phyloP scores from a whole-genome alignment of 2,888 invertebrate species.

The Acanthoscelides obtectus region DNA sequence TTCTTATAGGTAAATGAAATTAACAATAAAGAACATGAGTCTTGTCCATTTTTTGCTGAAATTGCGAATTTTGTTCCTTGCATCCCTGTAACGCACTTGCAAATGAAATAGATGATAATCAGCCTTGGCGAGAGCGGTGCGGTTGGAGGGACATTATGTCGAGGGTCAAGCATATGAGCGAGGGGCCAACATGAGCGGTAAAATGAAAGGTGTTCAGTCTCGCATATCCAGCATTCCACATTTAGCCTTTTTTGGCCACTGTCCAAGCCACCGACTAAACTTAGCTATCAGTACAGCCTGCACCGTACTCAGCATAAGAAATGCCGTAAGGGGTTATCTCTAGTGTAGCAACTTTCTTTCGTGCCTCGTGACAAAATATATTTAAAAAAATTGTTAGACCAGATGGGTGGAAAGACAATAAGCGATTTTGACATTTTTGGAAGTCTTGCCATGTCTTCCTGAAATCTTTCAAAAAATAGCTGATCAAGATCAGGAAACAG shows the following conservation, averaged over 20 bases:
- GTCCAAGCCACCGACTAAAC: slow-evolving; percentile 1
- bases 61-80: too few species aligned
- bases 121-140: too few species aligned
- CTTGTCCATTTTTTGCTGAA: too few species aligned
- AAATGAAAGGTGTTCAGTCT: slow-evolving; percentile 2
- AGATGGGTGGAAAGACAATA: background rate
- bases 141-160: too few species aligned
- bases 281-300: background rate
- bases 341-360: background rate
- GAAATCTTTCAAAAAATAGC: too few species aligned
- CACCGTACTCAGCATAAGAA: background rate
- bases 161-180: slow-evolving; percentile 3
- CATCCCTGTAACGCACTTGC: too few species aligned
- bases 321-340: background rate
- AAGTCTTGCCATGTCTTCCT: background rate
- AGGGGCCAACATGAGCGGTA: slow-evolving; percentile 1
- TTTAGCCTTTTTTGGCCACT: background rate
- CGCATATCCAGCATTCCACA: background rate
- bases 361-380: background rate
- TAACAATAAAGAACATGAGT: too few species aligned
- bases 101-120: too few species aligned
- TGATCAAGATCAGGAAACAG: too few species aligned
- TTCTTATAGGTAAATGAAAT: too few species aligned
- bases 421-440: background rate
- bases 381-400: background rate